These are phyloP conservation scores for Dasysyrphus albostriatus DNA, from an alignment of 2,888 invertebrate species.

Conservation along the genomic window DNA sequence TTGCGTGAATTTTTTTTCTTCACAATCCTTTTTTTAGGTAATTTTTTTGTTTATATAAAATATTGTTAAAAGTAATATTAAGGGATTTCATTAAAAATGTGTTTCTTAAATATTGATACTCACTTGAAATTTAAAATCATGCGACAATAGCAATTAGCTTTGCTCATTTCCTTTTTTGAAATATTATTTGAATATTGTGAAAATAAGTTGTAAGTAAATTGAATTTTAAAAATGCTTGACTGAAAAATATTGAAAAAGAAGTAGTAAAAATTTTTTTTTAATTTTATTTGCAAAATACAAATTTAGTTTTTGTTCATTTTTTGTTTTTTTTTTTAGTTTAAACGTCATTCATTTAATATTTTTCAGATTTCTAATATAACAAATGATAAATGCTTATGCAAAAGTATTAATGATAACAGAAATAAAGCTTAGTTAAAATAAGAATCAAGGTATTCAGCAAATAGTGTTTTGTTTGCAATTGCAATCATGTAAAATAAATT, in stretches of 20 bases:
- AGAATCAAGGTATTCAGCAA: too few species aligned
- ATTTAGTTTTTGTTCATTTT: too few species aligned
- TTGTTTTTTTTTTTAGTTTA: background rate
- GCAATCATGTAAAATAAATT: too few species aligned
- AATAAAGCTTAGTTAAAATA: too few species aligned
- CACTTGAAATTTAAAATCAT: background rate
- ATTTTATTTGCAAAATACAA: too few species aligned
- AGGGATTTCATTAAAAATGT: background rate
- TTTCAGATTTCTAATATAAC: background rate
- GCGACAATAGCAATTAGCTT: background rate
- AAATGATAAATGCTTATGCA: too few species aligned
- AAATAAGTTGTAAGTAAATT: background rate
- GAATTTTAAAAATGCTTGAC: background rate
- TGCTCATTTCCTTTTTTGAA: background rate
- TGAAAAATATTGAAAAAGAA: background rate
- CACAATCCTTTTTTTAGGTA: too few species aligned
- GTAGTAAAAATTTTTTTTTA: background rate
- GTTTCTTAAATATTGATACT: background rate
- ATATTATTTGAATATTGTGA: background rate
- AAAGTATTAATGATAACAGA: too few species aligned
- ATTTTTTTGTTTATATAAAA: too few species aligned
- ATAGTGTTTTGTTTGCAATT: too few species aligned
- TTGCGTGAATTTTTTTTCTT: too few species aligned
- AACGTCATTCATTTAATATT: background rate
- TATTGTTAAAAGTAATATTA: too few species aligned